Conservation (phyloP, 2,888 invertebrate genomes). For the Lasioglossum calceatum region DNA sequence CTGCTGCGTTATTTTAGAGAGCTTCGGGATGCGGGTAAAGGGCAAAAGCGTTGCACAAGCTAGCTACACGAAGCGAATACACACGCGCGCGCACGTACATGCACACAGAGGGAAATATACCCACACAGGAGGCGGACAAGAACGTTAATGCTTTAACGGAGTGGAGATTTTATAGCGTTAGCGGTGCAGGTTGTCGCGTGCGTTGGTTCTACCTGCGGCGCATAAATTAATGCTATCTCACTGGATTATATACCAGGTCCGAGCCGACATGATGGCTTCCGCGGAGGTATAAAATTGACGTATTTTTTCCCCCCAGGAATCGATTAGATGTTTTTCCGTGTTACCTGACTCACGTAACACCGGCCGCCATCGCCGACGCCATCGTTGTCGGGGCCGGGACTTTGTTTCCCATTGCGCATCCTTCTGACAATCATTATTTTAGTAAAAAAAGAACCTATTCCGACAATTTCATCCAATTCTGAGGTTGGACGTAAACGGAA, state of each 20-base stretch:
- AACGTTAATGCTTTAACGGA: constrained; percentile 53
- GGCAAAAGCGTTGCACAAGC: not conserved
- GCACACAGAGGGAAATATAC: not conserved
- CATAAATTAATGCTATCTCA: constrained; percentile 71
- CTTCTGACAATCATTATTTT: too few relatives aligned
- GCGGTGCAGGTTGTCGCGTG: constrained; percentile 61
- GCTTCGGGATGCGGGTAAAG: constrained; percentile 38
- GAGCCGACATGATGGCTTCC: constrained; percentile 50
- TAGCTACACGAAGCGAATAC: not conserved
- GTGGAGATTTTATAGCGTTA: constrained; percentile 54
- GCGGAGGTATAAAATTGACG: constrained; percentile 61
- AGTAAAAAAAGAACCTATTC: too few relatives aligned
- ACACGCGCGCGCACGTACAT: rapidly evolving
- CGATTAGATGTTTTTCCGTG: constrained; percentile 55
- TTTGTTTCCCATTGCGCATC: not conserved
- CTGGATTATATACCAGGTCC: constrained; percentile 43
- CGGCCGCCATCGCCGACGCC: not conserved
- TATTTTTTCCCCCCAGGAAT: constrained; percentile 49
- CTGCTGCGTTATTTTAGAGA: constrained; percentile 56
- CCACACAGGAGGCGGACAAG: not conserved
- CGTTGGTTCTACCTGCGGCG: constrained; percentile 50
- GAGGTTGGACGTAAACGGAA: too few relatives aligned
- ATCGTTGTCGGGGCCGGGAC: not conserved
- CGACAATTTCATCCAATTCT: too few relatives aligned
- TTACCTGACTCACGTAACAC: constrained; percentile 64